Base-by-base conservation (phyloP, 2,888 invertebrate species). In the Antheraea assamensis region DNA sequence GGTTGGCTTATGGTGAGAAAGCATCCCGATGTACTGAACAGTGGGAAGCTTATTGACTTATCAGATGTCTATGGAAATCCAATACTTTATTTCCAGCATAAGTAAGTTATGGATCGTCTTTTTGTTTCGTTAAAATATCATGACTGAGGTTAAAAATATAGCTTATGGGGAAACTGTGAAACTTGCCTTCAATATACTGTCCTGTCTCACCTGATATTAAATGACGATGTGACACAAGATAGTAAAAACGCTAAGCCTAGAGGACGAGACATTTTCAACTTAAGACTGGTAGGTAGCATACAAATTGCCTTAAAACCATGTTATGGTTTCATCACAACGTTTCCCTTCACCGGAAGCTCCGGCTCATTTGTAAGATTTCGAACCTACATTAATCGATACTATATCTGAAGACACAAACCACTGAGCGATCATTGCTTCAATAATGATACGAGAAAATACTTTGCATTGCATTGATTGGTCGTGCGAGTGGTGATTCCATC, bases 1-100 rank as follows among this genome's bases (percentile, higher is more conserved):
- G 98, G 98, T 24, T 98, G 98, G 97, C 89, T 98, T 58, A 82
- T 97, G 76, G 95, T 95, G 79, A 95, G 95, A 76, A 97, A 97
- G 85, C 97, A 97, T 82, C 96, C 96, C 0, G 96, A 96, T 75
- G 96, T 97, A 27, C 96, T 92, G 78, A 92, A 88, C 64, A 97
- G 96, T 85, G 97, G 97, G 75, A 95, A 96, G 76, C 90, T 93
- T 55, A 93, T 97, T 71, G 97, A 97, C 81, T 81, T 97, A 80
- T 95, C 95, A 30, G 97, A 98, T 85, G 92, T 98, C 55, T 90
- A 93, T 77, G 90, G 87, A n/a, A 97, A 97, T 85, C 96, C 96
- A 2, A 93, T 97, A 52, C 92, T 97, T 10, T 87, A 82, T 71
- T 96, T 96, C 86, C 97, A 98, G 85, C 95, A 96, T 84, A 96